Base-by-base conservation (phyloP, 2,797 vertebrate genomes). In the Centroberyx gerrardi region DNA sequence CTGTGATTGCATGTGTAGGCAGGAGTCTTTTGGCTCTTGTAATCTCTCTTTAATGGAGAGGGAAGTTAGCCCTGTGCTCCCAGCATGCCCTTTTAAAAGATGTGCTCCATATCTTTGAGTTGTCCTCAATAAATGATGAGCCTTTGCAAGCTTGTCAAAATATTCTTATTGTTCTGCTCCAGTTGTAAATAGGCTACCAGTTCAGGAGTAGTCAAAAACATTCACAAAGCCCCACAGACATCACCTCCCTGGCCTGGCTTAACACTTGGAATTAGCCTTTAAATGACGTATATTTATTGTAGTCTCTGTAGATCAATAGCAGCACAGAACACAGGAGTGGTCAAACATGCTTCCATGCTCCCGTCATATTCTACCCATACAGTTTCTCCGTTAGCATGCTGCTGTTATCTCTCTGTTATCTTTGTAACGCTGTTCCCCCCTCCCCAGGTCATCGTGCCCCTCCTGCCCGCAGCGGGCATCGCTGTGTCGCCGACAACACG, bases 381-480 rank as follows among this genome's bases (percentile, higher is more conserved):
- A 60, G 15, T 29, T 70, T 68, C 38, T 63, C 46, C 38, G 13
- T 18, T 46, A 28, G n/a, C 36, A 12, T 61, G 27, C 12, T 18
- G 10, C 18, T 65, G 3, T 22, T 3, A 44, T 33, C 13, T 22
- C 15, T 73, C 31, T 33, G n/a, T n/a, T n/a, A 46, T 0, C 18
- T 18, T 4, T 42, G 10, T 61, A 42, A 22, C 8, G 63, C 56
- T 77, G 44, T 72, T 56, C 66, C 52, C 58, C 4, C 0, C 3
- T 62, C 70, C 68, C 9, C 80, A 99, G 98, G 96, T 81, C 95
- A 95, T 10, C 93, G 96, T 56, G 95, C 92, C 5, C 98, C 98
- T 9, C 97, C 97, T 0, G 97, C 98, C 13, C 93, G 98, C 78
- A 99, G 98, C 1, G 98, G 98, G 61, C 98, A 99, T 70, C 97